A percentile compares a stretch with the other conserved stretches of the same genome.
Evolutionary conservation across 2,113 vertebrate genomes (phyloP).

Genomic region (Salvator merianae): DNA sequence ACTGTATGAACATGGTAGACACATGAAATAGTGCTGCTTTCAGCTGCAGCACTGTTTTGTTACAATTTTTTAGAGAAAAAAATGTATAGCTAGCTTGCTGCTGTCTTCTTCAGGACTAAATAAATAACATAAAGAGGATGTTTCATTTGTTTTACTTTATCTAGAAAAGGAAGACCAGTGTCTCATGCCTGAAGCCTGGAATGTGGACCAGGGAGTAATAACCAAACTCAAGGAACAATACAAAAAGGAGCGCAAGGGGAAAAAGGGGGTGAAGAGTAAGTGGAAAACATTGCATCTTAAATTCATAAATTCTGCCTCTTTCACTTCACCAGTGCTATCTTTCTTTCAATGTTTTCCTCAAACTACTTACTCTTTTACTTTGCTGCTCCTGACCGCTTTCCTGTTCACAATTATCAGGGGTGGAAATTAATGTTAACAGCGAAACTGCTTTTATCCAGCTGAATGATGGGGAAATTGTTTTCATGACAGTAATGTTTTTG

Average conservation of each 20-base stretch:
- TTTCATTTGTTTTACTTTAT: slow-evolving; percentile 90
- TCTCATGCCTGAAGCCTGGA: slow-evolving; percentile 96
- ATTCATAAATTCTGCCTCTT: slow-evolving; percentile 74
- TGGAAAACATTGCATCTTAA: slow-evolving; percentile 83
- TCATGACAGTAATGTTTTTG: not conserved
- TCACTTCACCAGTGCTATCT: slow-evolving; percentile 73
- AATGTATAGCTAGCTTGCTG: slow-evolving; percentile 41
- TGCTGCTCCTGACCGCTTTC: slow-evolving; percentile 79
- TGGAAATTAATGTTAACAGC: slow-evolving; percentile 76
- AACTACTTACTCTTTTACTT: slow-evolving; percentile 83
- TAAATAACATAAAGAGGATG: slow-evolving; percentile 78
- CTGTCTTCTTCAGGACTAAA: slow-evolving; percentile 60
- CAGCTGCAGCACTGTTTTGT: not conserved
- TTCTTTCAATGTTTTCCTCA: slow-evolving; percentile 82
- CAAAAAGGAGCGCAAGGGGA: slow-evolving; percentile 99
- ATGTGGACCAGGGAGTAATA: slow-evolving; percentile 99
- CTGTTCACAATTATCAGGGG: slow-evolving; percentile 72
- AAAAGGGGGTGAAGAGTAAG: slow-evolving; percentile 99
- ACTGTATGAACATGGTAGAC: not conserved
- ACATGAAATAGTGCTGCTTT: not conserved
- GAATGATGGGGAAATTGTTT: slow-evolving; percentile 21
- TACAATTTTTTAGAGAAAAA: not conserved
- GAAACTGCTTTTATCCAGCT: slow-evolving; percentile 45
- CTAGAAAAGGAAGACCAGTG: slow-evolving; percentile 98
- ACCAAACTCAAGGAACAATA: slow-evolving; percentile 99